Percentiles rank a stretch among this genome's conserved stretches.
Conservation (phyloP, 2,888 invertebrate species). For the Atrina japonica region DNA sequence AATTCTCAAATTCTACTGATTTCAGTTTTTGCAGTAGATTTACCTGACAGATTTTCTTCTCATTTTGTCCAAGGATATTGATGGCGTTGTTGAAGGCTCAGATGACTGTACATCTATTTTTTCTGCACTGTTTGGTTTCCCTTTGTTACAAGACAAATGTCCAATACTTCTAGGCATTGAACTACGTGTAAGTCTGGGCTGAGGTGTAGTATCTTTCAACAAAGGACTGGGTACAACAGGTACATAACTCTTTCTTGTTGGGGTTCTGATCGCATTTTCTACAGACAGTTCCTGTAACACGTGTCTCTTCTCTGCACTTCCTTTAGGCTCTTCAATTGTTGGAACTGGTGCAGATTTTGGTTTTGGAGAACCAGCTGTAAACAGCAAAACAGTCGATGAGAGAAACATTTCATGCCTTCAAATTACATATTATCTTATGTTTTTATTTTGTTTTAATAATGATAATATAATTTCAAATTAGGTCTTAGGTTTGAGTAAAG, state of each 20-base stretch:
- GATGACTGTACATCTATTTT: not conserved
- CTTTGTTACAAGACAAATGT: not conserved
- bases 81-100: not conserved
- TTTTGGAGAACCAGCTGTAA: slow-evolving; percentile 36
- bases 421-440: no score
- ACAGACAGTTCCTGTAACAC: not conserved
- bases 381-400: not conserved
- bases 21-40: no score
- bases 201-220: slow-evolving; percentile 60
- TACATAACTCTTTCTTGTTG: slow-evolving; percentile 61
- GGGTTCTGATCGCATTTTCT: slow-evolving; percentile 41
- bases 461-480: no score
- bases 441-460: no score
- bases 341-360: slow-evolving; percentile 3
- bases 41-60: no score
- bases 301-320: not conserved
- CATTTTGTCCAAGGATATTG: no score
- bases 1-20: no score
- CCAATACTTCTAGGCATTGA: not conserved
- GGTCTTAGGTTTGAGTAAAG: no score
- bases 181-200: slow-evolving; percentile 38
- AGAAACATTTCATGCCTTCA: not conserved
- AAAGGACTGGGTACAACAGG: slow-evolving; percentile 73
- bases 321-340: not conserved
- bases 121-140: not conserved